These are phyloP conservation scores for Catocala sponsa DNA, from an alignment of 2,888 invertebrate species.

Conservation along the genomic window DNA sequence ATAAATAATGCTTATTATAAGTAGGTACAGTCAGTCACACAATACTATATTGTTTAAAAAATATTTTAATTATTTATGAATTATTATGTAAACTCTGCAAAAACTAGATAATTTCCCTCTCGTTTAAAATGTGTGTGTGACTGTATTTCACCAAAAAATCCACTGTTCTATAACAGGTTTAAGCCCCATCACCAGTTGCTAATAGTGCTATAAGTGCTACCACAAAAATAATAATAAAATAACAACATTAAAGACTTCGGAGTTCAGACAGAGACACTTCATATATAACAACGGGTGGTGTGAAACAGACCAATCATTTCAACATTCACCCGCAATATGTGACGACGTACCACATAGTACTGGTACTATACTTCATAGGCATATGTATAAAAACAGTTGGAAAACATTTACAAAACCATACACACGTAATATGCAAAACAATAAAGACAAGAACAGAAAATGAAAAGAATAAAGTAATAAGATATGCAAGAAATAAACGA, in stretches of 20 bases:
- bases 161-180: conserved; percentile 51
- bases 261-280: conserved; percentile 47
- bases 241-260: conserved; percentile 59
- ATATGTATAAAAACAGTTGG: too few species aligned
- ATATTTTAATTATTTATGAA: neutral
- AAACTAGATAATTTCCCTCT: neutral
- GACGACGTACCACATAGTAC: too few species aligned
- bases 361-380: too few species aligned
- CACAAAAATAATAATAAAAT: conserved; percentile 64
- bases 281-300: conserved; percentile 25
- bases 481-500: too few species aligned
- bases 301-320: neutral
- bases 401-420: too few species aligned
- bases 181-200: conserved; percentile 78
- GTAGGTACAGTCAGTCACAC: conserved; percentile 41
- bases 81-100: too few species aligned
- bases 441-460: too few species aligned
- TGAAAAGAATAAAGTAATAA: too few species aligned
- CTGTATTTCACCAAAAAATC: conserved; percentile 31
- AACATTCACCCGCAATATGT: too few species aligned
- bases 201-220: conserved; percentile 77
- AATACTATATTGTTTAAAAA: conserved; percentile 3
- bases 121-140: conserved; percentile 25
- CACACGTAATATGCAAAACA: too few species aligned
- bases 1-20: conserved; percentile 5